Evolutionary conservation across 2,888 invertebrate genomes (phyloP).

Genomic region (Cenopis cana): DNA sequence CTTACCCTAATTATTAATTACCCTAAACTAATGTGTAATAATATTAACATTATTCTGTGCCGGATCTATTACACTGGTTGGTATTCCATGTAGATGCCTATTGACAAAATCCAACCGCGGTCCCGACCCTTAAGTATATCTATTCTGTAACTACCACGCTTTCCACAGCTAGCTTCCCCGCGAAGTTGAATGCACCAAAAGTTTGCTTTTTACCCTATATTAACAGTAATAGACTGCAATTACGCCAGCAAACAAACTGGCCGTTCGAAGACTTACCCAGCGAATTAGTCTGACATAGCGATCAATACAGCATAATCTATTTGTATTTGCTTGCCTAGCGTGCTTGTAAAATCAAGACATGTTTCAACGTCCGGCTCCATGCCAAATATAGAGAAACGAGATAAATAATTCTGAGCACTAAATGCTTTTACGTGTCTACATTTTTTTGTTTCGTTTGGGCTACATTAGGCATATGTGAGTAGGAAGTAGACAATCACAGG

Average conservation of each 20-base stretch:
- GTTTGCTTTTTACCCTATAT: constrained; percentile 35
- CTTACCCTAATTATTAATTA: too few relatives aligned
- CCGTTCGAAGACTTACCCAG: constrained; percentile 37
- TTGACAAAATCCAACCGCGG: not conserved
- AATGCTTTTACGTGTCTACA: constrained; percentile 22
- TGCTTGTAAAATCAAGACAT: constrained; percentile 33
- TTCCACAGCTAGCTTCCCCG: not conserved
- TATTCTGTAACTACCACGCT: not conserved
- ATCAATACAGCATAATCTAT: constrained; percentile 47
- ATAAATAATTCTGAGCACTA: constrained; percentile 15
- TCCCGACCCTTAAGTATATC: too few relatives aligned
- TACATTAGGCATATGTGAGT: too few relatives aligned
- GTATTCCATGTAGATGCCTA: too few relatives aligned
- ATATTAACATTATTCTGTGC: too few relatives aligned
- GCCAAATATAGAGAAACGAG: constrained; percentile 29
- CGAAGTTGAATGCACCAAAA: constrained; percentile 5
- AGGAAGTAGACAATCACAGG: too few relatives aligned
- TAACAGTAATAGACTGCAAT: constrained; percentile 36
- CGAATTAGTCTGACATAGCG: constrained; percentile 39
- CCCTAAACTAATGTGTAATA: too few relatives aligned
- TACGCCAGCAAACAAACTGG: constrained; percentile 42
- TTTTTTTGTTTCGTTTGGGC: constrained; percentile 12
- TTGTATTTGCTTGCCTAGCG: constrained; percentile 26
- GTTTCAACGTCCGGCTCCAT: constrained; percentile 13
- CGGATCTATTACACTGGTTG: too few relatives aligned